Evolutionary conservation across 2,888 invertebrate genomes (phyloP).

Genomic region (Hypselothyrea guttata): DNA sequence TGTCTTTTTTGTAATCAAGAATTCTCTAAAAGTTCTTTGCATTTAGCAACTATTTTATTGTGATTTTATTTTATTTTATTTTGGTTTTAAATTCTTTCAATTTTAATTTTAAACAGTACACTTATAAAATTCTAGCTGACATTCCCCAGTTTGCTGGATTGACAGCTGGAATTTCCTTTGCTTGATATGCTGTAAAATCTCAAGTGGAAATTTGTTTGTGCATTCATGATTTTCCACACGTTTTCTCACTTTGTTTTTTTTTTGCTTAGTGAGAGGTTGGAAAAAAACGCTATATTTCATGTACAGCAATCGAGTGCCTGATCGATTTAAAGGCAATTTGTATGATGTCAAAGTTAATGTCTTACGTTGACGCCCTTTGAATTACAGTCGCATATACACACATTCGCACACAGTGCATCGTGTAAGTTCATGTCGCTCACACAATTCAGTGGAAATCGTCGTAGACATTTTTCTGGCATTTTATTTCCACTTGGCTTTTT

Average conservation of each 20-base stretch:
- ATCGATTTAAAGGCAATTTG: constrained; percentile 52
- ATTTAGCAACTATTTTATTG: too few relatives aligned
- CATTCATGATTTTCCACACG: constrained; percentile 12
- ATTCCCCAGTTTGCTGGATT: too few relatives aligned
- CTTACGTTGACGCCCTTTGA: constrained; percentile 49
- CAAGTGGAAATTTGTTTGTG: not conserved
- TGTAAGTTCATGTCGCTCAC: constrained; percentile 32
- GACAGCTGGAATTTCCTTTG: not conserved
- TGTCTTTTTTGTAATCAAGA: too few relatives aligned
- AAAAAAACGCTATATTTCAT: constrained; percentile 37
- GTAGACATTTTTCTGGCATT: constrained; percentile 12
- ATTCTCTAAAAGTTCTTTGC: too few relatives aligned
- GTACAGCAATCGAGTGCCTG: constrained; percentile 19
- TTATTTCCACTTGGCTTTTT: not conserved
- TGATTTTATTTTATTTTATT: too few relatives aligned
- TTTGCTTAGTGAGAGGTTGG: not conserved
- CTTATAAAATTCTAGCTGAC: too few relatives aligned
- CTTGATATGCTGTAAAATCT: too few relatives aligned
- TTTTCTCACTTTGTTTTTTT: constrained; percentile 23
- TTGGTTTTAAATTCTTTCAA: too few relatives aligned
- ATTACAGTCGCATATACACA: constrained; percentile 12
- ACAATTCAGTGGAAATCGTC: constrained; percentile 25
- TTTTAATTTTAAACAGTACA: too few relatives aligned
- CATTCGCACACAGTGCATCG: constrained; percentile 12
- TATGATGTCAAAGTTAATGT: constrained; percentile 54